Base-by-base conservation (phyloP, 2,113 vertebrate species). In the Rhagologus leucostigma region DNA sequence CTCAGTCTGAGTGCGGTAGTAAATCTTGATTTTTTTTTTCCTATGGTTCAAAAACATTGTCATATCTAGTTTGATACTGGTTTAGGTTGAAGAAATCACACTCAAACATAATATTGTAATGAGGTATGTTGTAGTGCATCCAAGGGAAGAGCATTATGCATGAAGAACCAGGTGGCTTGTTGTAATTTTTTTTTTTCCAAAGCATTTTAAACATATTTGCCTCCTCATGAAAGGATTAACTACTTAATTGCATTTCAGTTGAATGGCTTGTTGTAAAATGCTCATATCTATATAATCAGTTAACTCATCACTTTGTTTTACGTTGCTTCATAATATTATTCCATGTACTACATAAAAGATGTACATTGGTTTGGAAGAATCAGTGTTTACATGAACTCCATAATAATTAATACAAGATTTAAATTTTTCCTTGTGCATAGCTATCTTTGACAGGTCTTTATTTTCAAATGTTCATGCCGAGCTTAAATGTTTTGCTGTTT, bases 401-500 rank as follows among this genome's bases (percentile, higher is more conserved):
- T 74, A 76, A 69, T 93, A 89, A 60, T 92, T 93, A 89, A 60
- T 92, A 73, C 53, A 92, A 94, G 87, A 89, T 94, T 77, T 93
- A 93, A 84, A 53, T 39, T 35, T 92, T 90, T 80, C 57, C 68
- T 95, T 89, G 62, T 95, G 91, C 90, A 65, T 93, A 71, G 87
- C 37, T 95, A 6, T 88, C 16, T 93, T 65, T 92, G 71, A 65
- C 47, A 88, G 86, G 29, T 41, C 33, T 88, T 93, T 83, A 17
- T 89, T 96, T 96, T 74, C 50, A 68, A 74, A 42, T 86, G 12
- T 77, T 94, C 52, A 41, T 69, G 59, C 76, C 57, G 41, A 86
- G 55, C 64, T 71, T 67, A 88, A 91, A 74, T 93, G 35, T 92
- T 88, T 87, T 91, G 89, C 95, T 93, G 22, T 96, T 96, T 65